Evolutionary conservation across 2,888 invertebrate genomes (phyloP).

Genomic region (Unio pictorum): DNA sequence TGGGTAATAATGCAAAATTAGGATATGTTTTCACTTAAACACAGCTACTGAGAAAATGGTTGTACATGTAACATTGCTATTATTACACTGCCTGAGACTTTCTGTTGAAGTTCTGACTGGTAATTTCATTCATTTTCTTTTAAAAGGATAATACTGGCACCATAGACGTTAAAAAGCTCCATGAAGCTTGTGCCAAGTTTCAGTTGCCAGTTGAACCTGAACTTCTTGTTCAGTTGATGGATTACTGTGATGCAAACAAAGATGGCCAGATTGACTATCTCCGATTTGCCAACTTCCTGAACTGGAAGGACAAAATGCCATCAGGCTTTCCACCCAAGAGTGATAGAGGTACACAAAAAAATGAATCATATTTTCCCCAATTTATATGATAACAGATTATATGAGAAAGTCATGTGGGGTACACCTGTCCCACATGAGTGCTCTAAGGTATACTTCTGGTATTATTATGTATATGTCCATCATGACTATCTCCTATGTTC

Average conservation of each 20-base stretch:
- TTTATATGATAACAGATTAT: no score
- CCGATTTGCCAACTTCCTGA: constrained; percentile 71
- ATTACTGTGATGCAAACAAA: constrained; percentile 65
- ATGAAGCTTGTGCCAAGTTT: constrained; percentile 64
- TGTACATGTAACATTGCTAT: no score
- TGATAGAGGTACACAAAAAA: constrained; percentile 9
- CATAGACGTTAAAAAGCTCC: constrained; percentile 61
- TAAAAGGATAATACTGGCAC: constrained; percentile 60
- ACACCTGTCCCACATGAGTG: no score
- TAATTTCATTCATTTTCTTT: neutral
- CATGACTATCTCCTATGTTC: no score
- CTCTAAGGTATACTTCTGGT: no score
- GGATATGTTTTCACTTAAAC: neutral
- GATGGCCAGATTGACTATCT: constrained; percentile 67
- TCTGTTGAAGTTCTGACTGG: no score
- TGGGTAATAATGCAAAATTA: neutral
- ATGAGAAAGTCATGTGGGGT: no score
- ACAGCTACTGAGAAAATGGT: no score
- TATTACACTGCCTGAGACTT: no score
- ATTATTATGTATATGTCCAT: no score
- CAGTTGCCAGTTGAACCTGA: constrained; percentile 66
- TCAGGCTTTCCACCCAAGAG: constrained; percentile 47
- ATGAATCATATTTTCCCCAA: no score
- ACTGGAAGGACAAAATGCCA: constrained; percentile 70
- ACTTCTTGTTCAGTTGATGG: constrained; percentile 64